A percentile compares a stretch with the other conserved stretches of the same genome.
Evolutionary conservation across 2,113 vertebrate species (phyloP).

Genomic region (Brachyistius frenatus): DNA sequence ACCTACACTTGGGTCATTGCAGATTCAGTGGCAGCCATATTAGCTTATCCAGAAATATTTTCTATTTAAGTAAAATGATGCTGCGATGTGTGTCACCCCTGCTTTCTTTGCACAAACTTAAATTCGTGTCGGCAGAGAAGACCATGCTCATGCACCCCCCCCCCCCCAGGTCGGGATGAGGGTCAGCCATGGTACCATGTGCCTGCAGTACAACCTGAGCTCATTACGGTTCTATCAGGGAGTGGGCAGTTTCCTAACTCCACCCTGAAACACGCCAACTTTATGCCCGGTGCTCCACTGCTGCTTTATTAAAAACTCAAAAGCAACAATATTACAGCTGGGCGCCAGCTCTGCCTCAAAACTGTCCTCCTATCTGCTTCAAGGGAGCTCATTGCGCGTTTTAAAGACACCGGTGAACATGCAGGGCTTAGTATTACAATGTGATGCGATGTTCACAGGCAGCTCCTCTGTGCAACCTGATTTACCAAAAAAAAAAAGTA

Average conservation of each 20-base stretch:
- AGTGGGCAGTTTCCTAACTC: conserved; percentile 35
- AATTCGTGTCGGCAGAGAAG: neutral
- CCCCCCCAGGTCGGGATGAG: conserved; percentile 16
- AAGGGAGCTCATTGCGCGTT: neutral
- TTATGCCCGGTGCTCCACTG: conserved; percentile 10
- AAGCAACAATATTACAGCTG: neutral
- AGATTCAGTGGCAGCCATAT: conserved; percentile 58
- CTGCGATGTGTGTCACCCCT: conserved; percentile 6
- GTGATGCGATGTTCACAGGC: neutral
- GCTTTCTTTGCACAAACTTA: conserved; percentile 19
- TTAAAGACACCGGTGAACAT: too few species aligned
- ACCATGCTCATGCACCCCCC: neutral
- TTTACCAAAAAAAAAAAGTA: neutral
- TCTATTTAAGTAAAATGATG: conserved; percentile 25
- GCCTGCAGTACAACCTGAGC: conserved; percentile 30
- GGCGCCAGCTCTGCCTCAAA: neutral
- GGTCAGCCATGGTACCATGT: conserved; percentile 49
- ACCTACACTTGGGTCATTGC: conserved; percentile 33
- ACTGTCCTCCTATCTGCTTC: neutral
- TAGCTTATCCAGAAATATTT: conserved; percentile 41
- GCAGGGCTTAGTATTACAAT: too few species aligned
- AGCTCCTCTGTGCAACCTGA: neutral
- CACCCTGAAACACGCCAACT: conserved; percentile 46
- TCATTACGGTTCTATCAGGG: conserved; percentile 57
- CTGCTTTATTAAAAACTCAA: neutral